A percentile compares a stretch with the other conserved stretches of the same genome.
Evolutionary conservation across 2,888 invertebrate genomes (phyloP).

Genomic region (Synergus laeviventris): DNA sequence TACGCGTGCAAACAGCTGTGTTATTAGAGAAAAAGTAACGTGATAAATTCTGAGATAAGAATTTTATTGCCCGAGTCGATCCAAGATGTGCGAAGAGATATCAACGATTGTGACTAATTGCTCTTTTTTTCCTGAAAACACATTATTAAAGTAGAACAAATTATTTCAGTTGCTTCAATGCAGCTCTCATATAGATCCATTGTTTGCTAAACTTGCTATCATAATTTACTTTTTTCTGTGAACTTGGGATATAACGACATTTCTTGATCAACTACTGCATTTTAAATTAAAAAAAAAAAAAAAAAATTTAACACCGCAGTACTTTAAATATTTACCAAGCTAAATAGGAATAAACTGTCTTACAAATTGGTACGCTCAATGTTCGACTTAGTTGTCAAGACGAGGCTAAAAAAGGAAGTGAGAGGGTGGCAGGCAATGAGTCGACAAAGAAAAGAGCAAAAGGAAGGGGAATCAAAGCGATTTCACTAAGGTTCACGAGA

Average conservation of each 20-base stretch:
- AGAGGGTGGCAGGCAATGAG: constrained; percentile 28
- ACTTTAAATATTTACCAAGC: too few relatives aligned
- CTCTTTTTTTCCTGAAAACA: not conserved
- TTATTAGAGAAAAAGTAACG: constrained; percentile 7
- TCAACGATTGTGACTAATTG: not conserved
- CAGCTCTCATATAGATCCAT: too few relatives aligned
- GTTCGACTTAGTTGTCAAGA: constrained; percentile 1
- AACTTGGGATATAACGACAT: too few relatives aligned
- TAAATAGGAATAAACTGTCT: not conserved
- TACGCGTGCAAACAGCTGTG: not conserved
- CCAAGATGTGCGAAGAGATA: not conserved
- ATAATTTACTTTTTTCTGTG: too few relatives aligned
- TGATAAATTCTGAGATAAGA: not conserved
- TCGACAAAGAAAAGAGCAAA: constrained; percentile 25
- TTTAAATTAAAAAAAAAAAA: too few relatives aligned
- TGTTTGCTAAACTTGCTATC: too few relatives aligned
- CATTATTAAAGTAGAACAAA: not conserved
- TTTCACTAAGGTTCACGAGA: constrained; percentile 26
- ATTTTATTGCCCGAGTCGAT: not conserved
- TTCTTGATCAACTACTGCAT: too few relatives aligned
- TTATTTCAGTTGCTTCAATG: not conserved
- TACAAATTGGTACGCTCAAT: constrained; percentile 3
- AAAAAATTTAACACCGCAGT: too few relatives aligned
- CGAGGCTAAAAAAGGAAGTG: constrained; percentile 23
- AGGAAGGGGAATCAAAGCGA: not conserved